Base-by-base conservation (phyloP, 2,113 vertebrate genomes). In the Chamaetylas fuelleborni region DNA sequence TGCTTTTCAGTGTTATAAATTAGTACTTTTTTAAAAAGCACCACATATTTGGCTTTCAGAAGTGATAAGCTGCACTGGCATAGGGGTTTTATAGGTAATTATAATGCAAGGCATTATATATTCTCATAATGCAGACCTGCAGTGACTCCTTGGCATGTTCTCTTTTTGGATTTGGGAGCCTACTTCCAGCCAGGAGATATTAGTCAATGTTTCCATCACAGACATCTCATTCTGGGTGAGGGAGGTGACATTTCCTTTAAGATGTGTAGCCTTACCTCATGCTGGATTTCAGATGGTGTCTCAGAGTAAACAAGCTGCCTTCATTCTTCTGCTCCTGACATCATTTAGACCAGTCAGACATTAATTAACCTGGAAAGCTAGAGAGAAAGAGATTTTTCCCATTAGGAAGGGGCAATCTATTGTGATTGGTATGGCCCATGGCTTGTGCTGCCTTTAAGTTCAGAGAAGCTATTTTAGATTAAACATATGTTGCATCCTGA, bases 301-400 rank as follows among this genome's bases (percentile, higher is more conserved):
- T 85, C 58, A 62, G 19, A 62, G 51, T 90, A 88, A 91, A 95
- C 60, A 83, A 69, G 47, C 80, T 83, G 78, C 88, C 67, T 88
- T 86, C n/a, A 0, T 83, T 92, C 81, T 56, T 73, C 45, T 65
- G 54, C 51, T 88, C 73, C 53, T 76, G 81, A 76, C 74, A 95
- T 87, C 16, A 50, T 66, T 85, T 83, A 77, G 71, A 72, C 56
- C 64, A 60, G 38, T 58, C 78, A 69, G 94, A 94, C 34, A 29
- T 34, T 90, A 93, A 95, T 95, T 87, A 86, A 43, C 78, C 54
- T 34, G 36, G 90, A 88, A 73, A 73, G 79, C 62, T 51, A 20
- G 79, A 78, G 81, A 81, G n/a, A 25, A 58, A 77, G 71, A 82
- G 31, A 43, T 82, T 92, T 92, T 94, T 88, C 71, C 70, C 17